These are phyloP conservation scores for Scaptomyza tumidula DNA, from an alignment of 2,888 invertebrate species.

Conservation along the genomic window DNA sequence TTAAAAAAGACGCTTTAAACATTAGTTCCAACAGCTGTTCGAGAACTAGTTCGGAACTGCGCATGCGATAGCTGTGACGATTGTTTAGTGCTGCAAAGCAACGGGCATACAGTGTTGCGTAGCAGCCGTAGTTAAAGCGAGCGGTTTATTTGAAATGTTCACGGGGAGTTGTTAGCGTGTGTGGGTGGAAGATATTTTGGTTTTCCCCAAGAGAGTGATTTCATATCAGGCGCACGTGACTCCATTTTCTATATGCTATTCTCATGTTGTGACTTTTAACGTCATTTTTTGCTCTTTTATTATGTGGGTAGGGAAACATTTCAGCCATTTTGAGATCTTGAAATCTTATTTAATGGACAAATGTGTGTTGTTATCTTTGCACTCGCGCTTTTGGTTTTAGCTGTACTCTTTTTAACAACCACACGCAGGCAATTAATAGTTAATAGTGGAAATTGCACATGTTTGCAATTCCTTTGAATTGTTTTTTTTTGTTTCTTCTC, in stretches of 20 bases:
- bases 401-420: conserved; percentile 3
- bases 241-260: conserved; percentile 60
- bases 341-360: conserved; percentile 68
- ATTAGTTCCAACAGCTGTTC: neutral
- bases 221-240: conserved; percentile 60
- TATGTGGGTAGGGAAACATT: conserved; percentile 9
- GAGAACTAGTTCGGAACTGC: conserved; percentile 1
- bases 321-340: conserved; percentile 55
- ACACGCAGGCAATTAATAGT: conserved; percentile 28
- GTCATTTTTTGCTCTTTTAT: conserved; percentile 20
- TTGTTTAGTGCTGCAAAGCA: conserved; percentile 27
- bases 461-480: conserved; percentile 47
- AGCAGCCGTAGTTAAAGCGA: neutral
- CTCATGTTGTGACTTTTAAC: conserved; percentile 50
- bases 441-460: conserved; percentile 47
- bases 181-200: neutral
- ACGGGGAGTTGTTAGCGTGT: neutral
- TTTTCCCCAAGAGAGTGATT: conserved; percentile 56
- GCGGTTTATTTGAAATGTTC: conserved; percentile 24
- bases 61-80: conserved; percentile 34
- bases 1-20: neutral
- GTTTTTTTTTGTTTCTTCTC: neutral
- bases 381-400: conserved; percentile 13
- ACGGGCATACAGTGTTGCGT: conserved; percentile 15
- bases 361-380: conserved; percentile 37